Evolutionary conservation across 1,140 invertebrate genomes (phyloP).

Genomic region (Diorhabda carinulata): DNA sequence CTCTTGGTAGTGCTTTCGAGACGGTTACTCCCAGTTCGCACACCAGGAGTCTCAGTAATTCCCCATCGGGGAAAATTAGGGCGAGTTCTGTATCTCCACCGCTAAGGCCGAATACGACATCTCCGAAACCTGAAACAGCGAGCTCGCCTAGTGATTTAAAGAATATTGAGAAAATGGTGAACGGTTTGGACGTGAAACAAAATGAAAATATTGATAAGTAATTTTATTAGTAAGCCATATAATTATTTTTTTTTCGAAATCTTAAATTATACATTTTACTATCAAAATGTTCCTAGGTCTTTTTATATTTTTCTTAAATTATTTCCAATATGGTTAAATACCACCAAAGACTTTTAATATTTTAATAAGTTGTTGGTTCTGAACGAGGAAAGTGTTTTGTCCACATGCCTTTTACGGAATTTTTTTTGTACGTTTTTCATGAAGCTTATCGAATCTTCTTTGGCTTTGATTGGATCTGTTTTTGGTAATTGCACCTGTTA

Average conservation of each 20-base stretch:
- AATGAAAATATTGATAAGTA: constrained; percentile 38
- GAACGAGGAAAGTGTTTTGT: background rate
- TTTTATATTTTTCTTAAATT: background rate
- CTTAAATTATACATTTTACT: background rate
- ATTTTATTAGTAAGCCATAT: constrained; percentile 32
- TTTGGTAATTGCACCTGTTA: too few species aligned
- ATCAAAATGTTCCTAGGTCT: background rate
- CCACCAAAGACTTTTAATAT: background rate
- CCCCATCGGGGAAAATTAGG: constrained; percentile 51
- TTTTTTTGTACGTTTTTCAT: background rate
- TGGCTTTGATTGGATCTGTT: too few species aligned
- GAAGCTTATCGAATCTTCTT: too few species aligned
- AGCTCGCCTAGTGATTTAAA: constrained; percentile 72
- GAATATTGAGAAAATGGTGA: constrained; percentile 96
- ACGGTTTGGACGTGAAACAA: constrained; percentile 78
- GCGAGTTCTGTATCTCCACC: constrained; percentile 53
- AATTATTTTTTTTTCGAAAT: constrained; percentile 13
- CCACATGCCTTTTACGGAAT: background rate
- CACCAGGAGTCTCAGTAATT: constrained; percentile 64
- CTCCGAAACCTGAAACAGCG: constrained; percentile 45
- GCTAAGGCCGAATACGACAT: constrained; percentile 49
- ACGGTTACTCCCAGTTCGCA: constrained; percentile 70
- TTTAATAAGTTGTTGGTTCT: background rate
- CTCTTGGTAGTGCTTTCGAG: constrained; percentile 75
- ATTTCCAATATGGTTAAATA: background rate